Conservation (phyloP, 1,140 invertebrate genomes). For the Hestina assimilis region DNA sequence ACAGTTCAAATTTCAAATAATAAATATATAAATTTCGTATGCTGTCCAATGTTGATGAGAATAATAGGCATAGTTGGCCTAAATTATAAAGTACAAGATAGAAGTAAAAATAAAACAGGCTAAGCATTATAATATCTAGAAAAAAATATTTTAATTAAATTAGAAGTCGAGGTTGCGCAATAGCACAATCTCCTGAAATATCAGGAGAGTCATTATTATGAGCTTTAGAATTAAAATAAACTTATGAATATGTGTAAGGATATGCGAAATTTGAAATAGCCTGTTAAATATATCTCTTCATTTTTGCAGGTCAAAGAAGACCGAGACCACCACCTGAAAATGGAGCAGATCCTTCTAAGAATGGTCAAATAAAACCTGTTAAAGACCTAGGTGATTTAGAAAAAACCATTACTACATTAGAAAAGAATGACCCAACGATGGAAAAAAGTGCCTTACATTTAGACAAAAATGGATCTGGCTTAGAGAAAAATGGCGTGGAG, state of each 20-base stretch:
- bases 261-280: background rate
- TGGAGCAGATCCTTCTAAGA: background rate
- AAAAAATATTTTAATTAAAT: no score
- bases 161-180: no score
- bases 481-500: background rate
- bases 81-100: no score
- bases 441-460: background rate
- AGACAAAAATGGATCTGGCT: slow-evolving; percentile 4
- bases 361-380: background rate
- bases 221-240: no score
- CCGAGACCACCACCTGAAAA: background rate
- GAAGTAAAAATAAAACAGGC: no score
- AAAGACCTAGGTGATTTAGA: background rate
- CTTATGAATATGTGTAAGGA: background rate
- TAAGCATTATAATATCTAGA: no score
- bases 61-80: no score
- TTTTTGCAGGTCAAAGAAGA: slow-evolving; percentile 12
- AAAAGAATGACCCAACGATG: background rate
- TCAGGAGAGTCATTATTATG: no score
- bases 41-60: no score
- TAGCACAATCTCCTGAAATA: no score
- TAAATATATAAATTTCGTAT: no score
- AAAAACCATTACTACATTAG: background rate
- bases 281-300: background rate
- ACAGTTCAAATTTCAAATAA: no score